Conservation (phyloP, 1,140 invertebrate species). For the Aporrectodea caliginosa region DNA sequence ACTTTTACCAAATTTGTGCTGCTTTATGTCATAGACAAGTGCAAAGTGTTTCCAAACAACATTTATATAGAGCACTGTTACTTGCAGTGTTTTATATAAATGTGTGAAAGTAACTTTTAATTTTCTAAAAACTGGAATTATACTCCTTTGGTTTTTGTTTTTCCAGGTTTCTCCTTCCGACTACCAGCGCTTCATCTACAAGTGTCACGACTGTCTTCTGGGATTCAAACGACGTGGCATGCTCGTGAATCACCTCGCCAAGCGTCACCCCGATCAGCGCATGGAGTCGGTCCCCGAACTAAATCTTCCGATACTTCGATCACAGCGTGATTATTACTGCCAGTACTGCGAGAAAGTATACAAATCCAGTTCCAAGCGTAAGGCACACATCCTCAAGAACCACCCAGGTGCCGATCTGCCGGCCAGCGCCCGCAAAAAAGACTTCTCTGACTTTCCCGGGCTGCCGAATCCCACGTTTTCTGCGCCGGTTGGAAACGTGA, state of each 20-base stretch:
- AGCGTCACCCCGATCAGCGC: slow-evolving; percentile 72
- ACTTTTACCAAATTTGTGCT: no score
- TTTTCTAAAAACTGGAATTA: no score
- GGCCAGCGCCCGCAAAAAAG: slow-evolving; percentile 54
- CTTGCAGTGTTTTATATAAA: no score
- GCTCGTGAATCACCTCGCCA: slow-evolving; percentile 81
- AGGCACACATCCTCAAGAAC: slow-evolving; percentile 78
- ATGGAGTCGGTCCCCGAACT: slow-evolving; percentile 74
- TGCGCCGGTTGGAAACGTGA: slow-evolving; percentile 69
- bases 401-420: slow-evolving; percentile 74
- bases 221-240: slow-evolving; percentile 79
- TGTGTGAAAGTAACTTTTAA: no score
- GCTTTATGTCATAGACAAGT: no score
- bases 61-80: no score
- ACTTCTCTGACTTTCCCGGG: slow-evolving; percentile 37
- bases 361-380: slow-evolving; percentile 79
- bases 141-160: slow-evolving; percentile 35
- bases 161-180: slow-evolving; percentile 64
- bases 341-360: slow-evolving; percentile 83
- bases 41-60: no score
- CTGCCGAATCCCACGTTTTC: slow-evolving; percentile 65
- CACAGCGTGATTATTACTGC: slow-evolving; percentile 77
- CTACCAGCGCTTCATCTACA: slow-evolving; percentile 74
- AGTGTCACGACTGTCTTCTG: slow-evolving; percentile 73
- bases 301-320: slow-evolving; percentile 73